Evolutionary conservation across 2,113 vertebrate species (phyloP), one percentile per base, ranked within the genome.

Genomic region (Microcebus lehilahytsara): DNA sequence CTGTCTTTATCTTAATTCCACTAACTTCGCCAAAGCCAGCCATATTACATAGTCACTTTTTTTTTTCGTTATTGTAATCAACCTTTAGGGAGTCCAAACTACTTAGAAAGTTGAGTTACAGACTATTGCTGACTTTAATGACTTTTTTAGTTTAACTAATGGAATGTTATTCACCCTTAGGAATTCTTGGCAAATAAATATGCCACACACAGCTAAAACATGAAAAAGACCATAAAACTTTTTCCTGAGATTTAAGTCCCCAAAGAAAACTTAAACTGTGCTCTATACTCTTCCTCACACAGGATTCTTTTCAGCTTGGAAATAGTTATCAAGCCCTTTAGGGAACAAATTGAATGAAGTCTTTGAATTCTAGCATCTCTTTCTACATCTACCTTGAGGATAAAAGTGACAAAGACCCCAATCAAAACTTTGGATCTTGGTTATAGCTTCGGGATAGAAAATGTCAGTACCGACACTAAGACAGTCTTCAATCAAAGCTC

Each of bases 381-480:
- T 90, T 89, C 74, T 91, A 60, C 37, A 83, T 75, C 49, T 74
- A 13, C 74, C 64, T 74, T 46, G 56, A 93, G 72, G 42, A 89
- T 79, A 46, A 94, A 93, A 94, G 83, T 30, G 62, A 85, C 69
- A 79, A 79, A 85, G 74, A 83, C 37, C 37, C 46, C 81, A 93
- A 91, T 96, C 66, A 91, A 85, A 94, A 81, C 69, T 95, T 67
- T 83, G 56, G 25, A 83, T 97, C 89, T 95, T 49, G 78, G 46
- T 64, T 71, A 40, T 60, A 75, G 88, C 64, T 88, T 56, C 32
- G 67, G 91, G 69, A 71, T 17, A 89, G 67, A 81, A 91, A 85
- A 69, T 58, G 51, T 86, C 74, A 46, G 89, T 17, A 20, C 30
- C 20, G 1, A 89, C 32, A 42, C 19, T 27, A 46, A 94, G n/a